phyloP scores from a whole-genome alignment of 2,888 invertebrate species.

The Caenorhabditis doughertyi region DNA sequence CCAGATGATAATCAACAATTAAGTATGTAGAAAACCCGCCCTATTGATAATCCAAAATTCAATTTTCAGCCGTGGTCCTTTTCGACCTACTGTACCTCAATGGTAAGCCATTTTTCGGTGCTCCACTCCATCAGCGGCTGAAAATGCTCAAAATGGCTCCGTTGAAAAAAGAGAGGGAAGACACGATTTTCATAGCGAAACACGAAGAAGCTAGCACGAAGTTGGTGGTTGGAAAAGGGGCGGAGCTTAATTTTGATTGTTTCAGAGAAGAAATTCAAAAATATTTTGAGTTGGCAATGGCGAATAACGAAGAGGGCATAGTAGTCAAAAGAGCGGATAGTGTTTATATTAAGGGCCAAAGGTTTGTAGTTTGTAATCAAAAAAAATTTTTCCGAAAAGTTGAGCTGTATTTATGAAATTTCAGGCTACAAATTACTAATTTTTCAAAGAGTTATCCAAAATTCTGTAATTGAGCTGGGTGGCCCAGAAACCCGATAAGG shows the following conservation, averaged over 20 bases:
- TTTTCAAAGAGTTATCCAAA: too few relatives aligned
- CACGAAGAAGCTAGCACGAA: constrained; percentile 64
- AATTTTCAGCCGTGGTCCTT: constrained; percentile 73
- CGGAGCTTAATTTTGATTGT: not conserved
- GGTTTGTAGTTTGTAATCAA: constrained; percentile 14
- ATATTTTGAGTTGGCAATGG: constrained; percentile 77
- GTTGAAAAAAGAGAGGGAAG: constrained; percentile 64
- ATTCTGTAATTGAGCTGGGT: too few relatives aligned
- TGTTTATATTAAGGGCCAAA: constrained; percentile 68
- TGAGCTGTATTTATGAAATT: too few relatives aligned
- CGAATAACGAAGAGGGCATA: constrained; percentile 79
- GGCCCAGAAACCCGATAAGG: too few relatives aligned
- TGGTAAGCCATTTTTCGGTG: constrained; percentile 71
- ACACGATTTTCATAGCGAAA: constrained; percentile 68
- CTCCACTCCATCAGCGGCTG: constrained; percentile 70
- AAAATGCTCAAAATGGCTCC: constrained; percentile 65
- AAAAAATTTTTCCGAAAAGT: too few relatives aligned
- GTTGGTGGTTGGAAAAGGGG: constrained; percentile 37
- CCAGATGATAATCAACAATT: constrained; percentile 66
- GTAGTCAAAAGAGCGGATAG: constrained; percentile 77
- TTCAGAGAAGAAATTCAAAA: constrained; percentile 76
- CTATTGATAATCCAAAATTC: not conserved
- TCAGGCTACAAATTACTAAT: too few relatives aligned
- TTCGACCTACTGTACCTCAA: constrained; percentile 80
- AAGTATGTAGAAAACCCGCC: constrained; percentile 18